Conservation (phyloP, 2,797 vertebrate genomes). For the Rhyacichthys aspro region DNA sequence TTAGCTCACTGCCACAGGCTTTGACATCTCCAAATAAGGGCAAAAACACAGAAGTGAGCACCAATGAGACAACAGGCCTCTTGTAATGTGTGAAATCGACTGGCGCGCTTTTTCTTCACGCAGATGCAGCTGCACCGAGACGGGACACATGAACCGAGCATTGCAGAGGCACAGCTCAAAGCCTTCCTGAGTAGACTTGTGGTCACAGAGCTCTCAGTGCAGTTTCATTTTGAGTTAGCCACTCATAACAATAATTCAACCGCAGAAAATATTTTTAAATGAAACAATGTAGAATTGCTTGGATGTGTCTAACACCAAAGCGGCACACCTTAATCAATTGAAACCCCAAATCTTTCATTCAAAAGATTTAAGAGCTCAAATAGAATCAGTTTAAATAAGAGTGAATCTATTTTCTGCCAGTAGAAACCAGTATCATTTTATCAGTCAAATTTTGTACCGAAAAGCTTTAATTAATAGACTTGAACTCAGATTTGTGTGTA, state of each 20-base stretch:
- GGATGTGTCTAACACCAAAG: too few relatives aligned
- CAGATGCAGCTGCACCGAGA: constrained; percentile 16
- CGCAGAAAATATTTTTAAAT: not conserved
- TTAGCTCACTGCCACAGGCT: constrained; percentile 18
- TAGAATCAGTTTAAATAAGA: too few relatives aligned
- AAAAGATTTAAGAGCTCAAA: too few relatives aligned
- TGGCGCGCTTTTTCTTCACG: constrained; percentile 25
- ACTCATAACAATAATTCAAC: constrained; percentile 37
- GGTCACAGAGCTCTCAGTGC: constrained; percentile 43
- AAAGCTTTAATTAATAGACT: too few relatives aligned
- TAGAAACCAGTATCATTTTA: too few relatives aligned
- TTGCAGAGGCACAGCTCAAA: constrained; percentile 39
- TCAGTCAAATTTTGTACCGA: too few relatives aligned
- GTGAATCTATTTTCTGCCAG: too few relatives aligned
- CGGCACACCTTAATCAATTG: too few relatives aligned
- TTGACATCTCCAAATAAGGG: constrained; percentile 80
- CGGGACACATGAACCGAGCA: constrained; percentile 12
- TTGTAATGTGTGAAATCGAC: constrained; percentile 38
- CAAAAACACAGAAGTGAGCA: constrained; percentile 51
- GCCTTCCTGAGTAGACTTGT: constrained; percentile 57
- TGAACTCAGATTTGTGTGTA: too few relatives aligned
- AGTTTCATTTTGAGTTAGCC: constrained; percentile 67
- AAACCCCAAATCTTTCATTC: too few relatives aligned
- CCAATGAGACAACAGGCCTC: constrained; percentile 53
- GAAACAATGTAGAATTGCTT: not conserved